Evolutionary conservation across 1,140 invertebrate genomes (phyloP).

Genomic region (Diorhabda elongata): DNA sequence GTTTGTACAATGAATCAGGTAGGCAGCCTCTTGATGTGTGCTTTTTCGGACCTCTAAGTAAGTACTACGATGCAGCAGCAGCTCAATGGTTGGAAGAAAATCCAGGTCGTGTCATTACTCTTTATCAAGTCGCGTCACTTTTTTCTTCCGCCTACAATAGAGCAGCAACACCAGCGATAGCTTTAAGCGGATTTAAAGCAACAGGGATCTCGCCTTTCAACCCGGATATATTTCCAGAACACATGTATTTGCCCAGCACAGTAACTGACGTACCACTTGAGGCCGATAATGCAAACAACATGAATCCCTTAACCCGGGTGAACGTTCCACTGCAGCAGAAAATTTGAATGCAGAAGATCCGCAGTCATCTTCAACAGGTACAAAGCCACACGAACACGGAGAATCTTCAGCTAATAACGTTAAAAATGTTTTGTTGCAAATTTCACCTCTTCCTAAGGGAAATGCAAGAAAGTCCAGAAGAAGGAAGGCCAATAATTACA

Average conservation of each 20-base stretch:
- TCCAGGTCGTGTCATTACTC: neutral
- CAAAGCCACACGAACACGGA: no score
- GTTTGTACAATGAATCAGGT: conserved; percentile 1
- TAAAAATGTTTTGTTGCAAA: no score
- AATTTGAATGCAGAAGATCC: no score
- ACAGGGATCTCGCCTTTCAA: conserved; percentile 6
- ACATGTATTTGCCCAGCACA: neutral
- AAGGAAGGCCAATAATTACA: no score
- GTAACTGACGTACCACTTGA: neutral
- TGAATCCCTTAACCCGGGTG: no score
- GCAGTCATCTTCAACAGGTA: no score
- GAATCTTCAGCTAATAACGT: no score
- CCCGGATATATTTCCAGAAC: conserved; percentile 1
- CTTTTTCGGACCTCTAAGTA: no score
- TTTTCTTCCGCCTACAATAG: neutral
- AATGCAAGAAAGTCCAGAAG: no score
- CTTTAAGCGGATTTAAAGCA: neutral
- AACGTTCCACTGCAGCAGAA: no score
- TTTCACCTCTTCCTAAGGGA: no score
- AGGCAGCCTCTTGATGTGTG: no score
- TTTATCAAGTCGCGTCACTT: neutral
- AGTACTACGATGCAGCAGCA: neutral
- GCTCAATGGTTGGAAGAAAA: neutral
- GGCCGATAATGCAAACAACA: neutral
- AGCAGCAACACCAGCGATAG: neutral